Percentiles rank a stretch among this genome's conserved stretches.
Evolutionary conservation across 2,888 invertebrate genomes (phyloP).

Genomic region (Acrobasis consociella): DNA sequence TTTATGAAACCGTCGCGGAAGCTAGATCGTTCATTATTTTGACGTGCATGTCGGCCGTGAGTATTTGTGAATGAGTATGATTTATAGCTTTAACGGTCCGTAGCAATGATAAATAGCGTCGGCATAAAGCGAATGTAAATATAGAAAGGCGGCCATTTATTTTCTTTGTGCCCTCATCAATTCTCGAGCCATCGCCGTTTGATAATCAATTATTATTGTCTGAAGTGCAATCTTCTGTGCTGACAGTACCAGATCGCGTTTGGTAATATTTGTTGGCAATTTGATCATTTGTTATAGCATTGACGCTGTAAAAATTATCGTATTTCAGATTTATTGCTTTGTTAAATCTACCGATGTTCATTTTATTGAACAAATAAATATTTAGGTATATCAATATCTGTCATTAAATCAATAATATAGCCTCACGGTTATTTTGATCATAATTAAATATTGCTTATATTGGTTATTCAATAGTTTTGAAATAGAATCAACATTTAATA

Average conservation of each 20-base stretch:
- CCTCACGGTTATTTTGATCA: too few species aligned
- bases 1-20: constrained; percentile 64
- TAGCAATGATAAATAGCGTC: constrained; percentile 67
- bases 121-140: constrained; percentile 64
- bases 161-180: constrained; percentile 55
- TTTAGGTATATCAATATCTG: too few species aligned
- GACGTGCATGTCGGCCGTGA: constrained; percentile 57
- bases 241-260: constrained; percentile 32
- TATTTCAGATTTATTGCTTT: constrained; percentile 9
- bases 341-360: too few species aligned
- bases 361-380: too few species aligned
- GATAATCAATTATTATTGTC: constrained; percentile 23
- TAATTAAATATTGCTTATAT: too few species aligned
- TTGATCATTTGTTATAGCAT: constrained; percentile 9
- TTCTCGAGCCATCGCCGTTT: constrained; percentile 39
- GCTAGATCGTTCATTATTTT: constrained; percentile 60
- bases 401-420: too few species aligned
- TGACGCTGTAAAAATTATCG: neutral
- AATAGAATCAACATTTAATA: too few species aligned
- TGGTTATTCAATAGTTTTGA: too few species aligned
- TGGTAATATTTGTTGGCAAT: constrained; percentile 38
- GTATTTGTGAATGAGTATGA: constrained; percentile 66
- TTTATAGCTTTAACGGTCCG: constrained; percentile 63
- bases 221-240: constrained; percentile 12
- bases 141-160: constrained; percentile 61